These are phyloP conservation scores for Todus mexicanus DNA, from an alignment of 2,797 vertebrate species.

Conservation along the genomic window DNA sequence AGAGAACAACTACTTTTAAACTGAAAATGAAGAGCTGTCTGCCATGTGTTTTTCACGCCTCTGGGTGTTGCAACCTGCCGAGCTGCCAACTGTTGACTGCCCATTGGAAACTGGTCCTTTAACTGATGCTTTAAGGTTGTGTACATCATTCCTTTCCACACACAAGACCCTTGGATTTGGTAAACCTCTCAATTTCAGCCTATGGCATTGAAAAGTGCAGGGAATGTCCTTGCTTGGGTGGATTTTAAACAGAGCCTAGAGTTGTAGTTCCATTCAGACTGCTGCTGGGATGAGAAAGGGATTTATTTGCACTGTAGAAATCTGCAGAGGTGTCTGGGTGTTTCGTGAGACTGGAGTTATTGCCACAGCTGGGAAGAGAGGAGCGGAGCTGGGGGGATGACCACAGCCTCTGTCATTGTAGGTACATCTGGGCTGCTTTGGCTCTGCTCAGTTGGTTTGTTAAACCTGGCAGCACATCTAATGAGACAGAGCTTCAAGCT, in stretches of 20 bases:
- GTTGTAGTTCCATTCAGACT: fast-evolving
- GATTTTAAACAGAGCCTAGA: background rate
- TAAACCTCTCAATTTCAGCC: background rate
- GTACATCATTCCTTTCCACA: background rate
- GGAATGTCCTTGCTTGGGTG: background rate
- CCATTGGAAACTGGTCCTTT: background rate
- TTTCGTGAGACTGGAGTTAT: background rate
- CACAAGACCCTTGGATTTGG: background rate
- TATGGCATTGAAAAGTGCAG: background rate
- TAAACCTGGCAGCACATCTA: background rate
- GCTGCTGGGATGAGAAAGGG: background rate
- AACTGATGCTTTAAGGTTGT: background rate
- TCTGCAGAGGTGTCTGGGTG: background rate
- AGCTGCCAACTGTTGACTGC: background rate
- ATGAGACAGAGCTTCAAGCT: background rate
- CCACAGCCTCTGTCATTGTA: background rate
- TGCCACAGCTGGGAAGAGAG: background rate
- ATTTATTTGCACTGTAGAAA: background rate
- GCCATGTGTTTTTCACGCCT: slow-evolving; percentile 7
- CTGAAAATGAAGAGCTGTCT: background rate
- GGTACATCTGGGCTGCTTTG: background rate
- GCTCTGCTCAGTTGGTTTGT: background rate
- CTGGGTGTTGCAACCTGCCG: background rate
- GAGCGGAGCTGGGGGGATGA: background rate
- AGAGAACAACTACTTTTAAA: background rate